Evolutionary conservation across 2,113 vertebrate species (phyloP), one percentile per base, ranked within the genome.

Genomic region (Trematomus loennbergii): DNA sequence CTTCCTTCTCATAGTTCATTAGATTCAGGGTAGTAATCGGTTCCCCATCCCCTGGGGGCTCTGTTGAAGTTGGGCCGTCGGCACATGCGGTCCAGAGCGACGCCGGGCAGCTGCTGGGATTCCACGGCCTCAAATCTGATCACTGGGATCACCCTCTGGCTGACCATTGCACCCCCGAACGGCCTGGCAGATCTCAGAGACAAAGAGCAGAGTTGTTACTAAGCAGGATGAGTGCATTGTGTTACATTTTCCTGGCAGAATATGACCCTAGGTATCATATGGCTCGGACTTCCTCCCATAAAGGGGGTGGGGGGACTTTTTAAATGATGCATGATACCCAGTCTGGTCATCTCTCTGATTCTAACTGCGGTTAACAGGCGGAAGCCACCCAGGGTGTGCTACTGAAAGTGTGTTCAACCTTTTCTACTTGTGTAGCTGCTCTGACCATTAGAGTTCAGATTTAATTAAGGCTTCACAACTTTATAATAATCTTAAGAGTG

Each of bases 1-100:
- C 0, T 0, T 0, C 0, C 8, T 12, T 93, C 18, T 96, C 95
- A 99, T 93, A 98, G 95, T 77, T 99, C 97, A 0, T 95, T 96
- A 0, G 97, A 97, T 84, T 98, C 97, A 0, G 97, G 97, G 46
- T 93, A 90, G 58, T 93, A 91, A 63, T 91, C 79, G 12, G 81
- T 83, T 88, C 85, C 88, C 96, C 98, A 99, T 60, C 97, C 97
- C 3, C 83, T 96, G 0, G 98, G 95, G 45, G 94, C 94, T 83
- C 96, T 94, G 95, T 99, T 99, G 92, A 99, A 99, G 91, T 93
- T 96, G 81, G 93, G 97, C 62, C 97, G 93, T 54, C 83, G 93
- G 62, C 91, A 89, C 67, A 97, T 94, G 68, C 94, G 93, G 11
- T 96, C 92, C 90, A 94, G 73, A 45, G 76, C 84, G 0, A 91